A percentile compares a stretch with the other conserved stretches of the same genome.
phyloP scores from a whole-genome alignment of 2,113 vertebrate genomes.

The Merops nubicus region DNA sequence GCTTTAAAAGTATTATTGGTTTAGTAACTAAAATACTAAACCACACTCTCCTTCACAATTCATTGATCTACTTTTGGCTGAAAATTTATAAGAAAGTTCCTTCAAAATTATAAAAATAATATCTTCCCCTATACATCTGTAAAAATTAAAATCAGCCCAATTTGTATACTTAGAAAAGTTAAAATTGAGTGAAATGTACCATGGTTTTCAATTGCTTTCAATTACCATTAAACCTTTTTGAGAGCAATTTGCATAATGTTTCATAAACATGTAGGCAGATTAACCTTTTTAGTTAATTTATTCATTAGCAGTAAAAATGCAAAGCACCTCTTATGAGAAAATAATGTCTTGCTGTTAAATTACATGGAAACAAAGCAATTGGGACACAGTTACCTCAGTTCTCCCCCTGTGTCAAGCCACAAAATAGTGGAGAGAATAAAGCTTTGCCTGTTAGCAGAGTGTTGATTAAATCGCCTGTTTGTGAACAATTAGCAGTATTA shows the following conservation, averaged over 20 bases:
- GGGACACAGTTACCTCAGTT: conserved; percentile 70
- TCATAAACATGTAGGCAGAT: conserved; percentile 84
- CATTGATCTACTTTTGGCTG: background rate
- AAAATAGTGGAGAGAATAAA: conserved; percentile 38
- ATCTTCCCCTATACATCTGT: conserved; percentile 28
- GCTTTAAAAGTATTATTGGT: background rate
- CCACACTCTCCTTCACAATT: background rate
- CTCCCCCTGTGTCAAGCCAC: conserved; percentile 61
- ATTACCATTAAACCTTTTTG: conserved; percentile 83
- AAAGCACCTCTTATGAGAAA: conserved; percentile 81
- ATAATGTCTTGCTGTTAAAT: conserved; percentile 84
- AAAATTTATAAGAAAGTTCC: background rate
- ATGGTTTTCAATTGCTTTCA: conserved; percentile 80
- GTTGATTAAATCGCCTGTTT: conserved; percentile 77
- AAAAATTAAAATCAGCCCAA: conserved; percentile 50
- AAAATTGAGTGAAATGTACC: conserved; percentile 77
- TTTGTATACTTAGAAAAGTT: conserved; percentile 38
- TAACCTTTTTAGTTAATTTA: conserved; percentile 88
- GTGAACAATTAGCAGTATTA: conserved; percentile 75
- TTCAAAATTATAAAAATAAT: background rate
- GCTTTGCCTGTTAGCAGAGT: conserved; percentile 49
- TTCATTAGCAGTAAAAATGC: conserved; percentile 87
- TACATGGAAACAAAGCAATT: conserved; percentile 82
- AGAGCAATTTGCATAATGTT: conserved; percentile 83
- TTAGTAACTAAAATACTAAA: conserved; percentile 54